Percentiles rank a stretch among this genome's conserved stretches.
These are phyloP conservation scores for Lithobates pipiens DNA, from an alignment of 2,797 vertebrate genomes.

Conservation along the genomic window DNA sequence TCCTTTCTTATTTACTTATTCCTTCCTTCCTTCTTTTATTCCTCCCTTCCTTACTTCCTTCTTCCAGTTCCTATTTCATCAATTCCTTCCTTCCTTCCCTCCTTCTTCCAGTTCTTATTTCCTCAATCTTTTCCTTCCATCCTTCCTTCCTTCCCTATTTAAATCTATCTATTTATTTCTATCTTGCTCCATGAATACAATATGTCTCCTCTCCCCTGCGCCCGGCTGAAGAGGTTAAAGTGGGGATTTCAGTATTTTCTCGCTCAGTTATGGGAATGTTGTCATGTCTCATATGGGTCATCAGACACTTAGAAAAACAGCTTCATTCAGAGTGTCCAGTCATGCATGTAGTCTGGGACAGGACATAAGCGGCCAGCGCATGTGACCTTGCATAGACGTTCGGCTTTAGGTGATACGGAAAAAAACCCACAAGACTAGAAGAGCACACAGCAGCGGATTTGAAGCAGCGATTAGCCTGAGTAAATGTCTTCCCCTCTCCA, in stretches of 20 bases:
- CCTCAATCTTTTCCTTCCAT: no score
- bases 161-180: neutral
- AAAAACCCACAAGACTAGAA: neutral
- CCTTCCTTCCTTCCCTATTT: no score
- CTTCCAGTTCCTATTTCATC: no score
- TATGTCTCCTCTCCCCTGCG: neutral
- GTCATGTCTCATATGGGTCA: slow-evolving; percentile 39
- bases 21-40: no score
- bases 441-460: slow-evolving; percentile 12
- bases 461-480: slow-evolving; percentile 1
- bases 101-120: no score
- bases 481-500: slow-evolving; percentile 24
- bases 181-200: no score
- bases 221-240: slow-evolving; percentile 9
- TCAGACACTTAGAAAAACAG: slow-evolving; percentile 46
- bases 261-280: slow-evolving; percentile 40
- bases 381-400: neutral
- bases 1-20: no score
- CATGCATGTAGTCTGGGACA: slow-evolving; percentile 50
- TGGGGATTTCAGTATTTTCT: slow-evolving; percentile 8
- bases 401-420: neutral
- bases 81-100: neutral
- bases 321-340: slow-evolving; percentile 38
- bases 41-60: no score
- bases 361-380: slow-evolving; percentile 31